Conservation (phyloP, 2,113 vertebrate genomes). For the Serilophus lunatus region DNA sequence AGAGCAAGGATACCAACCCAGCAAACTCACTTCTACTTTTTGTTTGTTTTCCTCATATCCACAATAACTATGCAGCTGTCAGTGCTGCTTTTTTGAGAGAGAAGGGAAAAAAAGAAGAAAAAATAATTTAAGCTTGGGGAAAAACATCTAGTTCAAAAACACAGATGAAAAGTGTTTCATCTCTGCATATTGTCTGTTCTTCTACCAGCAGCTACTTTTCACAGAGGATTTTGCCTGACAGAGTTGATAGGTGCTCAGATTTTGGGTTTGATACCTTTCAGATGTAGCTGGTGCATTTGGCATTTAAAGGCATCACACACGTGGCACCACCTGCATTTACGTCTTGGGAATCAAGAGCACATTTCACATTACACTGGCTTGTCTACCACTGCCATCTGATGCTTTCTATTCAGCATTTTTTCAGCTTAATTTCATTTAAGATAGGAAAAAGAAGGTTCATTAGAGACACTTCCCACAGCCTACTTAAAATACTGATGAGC, state of each 20-base stretch:
- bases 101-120: not conserved
- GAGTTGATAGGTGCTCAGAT: not conserved
- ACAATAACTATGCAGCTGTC: not conserved
- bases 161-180: conserved; percentile 11
- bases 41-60: not conserved
- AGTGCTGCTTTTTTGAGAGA: not conserved
- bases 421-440: not conserved
- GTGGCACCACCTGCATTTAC: not conserved
- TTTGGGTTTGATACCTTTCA: conserved; percentile 21
- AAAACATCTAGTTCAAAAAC: conserved; percentile 6
- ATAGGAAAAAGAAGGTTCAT: not conserved
- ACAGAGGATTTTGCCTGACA: conserved; percentile 3
- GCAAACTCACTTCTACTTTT: not conserved
- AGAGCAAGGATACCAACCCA: not conserved
- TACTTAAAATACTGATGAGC: not conserved
- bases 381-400: not conserved
- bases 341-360: not conserved
- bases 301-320: not conserved
- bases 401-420: not conserved
- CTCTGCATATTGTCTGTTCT: not conserved
- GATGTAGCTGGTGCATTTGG: not conserved
- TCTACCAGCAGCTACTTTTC: not conserved
- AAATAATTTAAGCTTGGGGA: not conserved
- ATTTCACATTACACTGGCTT: not conserved
- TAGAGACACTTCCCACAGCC: not conserved